Evolutionary conservation across 2,888 invertebrate genomes (phyloP), one percentile per base, ranked within the genome.

Genomic region (Baccha elongata): DNA sequence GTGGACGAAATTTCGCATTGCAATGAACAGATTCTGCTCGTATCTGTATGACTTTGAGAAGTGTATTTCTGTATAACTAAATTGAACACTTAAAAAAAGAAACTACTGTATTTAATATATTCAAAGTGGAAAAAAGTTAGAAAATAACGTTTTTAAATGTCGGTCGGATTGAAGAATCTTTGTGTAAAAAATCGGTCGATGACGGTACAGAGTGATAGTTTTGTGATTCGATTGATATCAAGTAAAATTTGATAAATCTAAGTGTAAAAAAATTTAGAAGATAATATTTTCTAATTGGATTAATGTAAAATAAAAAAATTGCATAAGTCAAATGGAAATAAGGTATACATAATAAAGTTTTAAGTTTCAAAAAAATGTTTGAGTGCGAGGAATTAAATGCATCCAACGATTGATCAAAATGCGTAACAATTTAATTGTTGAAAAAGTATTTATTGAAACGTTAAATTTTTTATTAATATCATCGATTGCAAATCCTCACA

Each of bases 371-470:
- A n/a, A 83, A 65, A 83, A 83, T 83, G 81, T 76, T 83, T 76
- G 48, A 65, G 71, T 76, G 62, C 71, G 44, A 72, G 65, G 71
- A 76, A 29, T 84, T 84, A 84, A 84, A 86, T 86, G 85, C 62
- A 73, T 76, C 44, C 40, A 83, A 71, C 76, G 75, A 86, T 72
- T 85, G 85, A 85, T 85, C 86, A 87, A 87, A 85, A 87, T 87
- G 87, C 86, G 86, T 85, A 86, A 86, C 86, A 86, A 86, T 79
- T 87, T 86, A 75, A 86, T 85, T 85, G 86, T 86, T 84, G 85
- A 85, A 81, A 85, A 85, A 85, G 76, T 86, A 58, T 84, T 86
- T 85, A 84, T 84, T 73, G 86, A 86, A 85, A 86, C 87, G 85
- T 85, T 87, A 85, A 85, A 86, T 85, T 85, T 87, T 83, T 83